Evolutionary conservation across 2,888 invertebrate genomes (phyloP), one percentile per base, ranked within the genome.

Genomic region (Lasioglossum marginatum): DNA sequence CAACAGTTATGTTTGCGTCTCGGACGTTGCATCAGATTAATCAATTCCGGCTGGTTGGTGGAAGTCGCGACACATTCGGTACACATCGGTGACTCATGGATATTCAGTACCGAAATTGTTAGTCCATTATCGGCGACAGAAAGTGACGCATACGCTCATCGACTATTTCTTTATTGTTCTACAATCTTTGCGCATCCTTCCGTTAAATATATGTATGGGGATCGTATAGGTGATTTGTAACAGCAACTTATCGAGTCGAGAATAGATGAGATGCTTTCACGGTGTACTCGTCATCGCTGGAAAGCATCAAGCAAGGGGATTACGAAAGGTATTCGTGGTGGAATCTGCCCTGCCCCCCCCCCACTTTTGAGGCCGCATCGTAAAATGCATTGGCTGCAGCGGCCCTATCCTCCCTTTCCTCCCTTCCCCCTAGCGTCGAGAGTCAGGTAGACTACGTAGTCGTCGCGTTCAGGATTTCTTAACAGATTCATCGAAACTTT

Each of bases 11-110:
- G 48, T 60, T 77, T 71, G 60, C 52, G 4, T 40, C 27, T 1
- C 23, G 70, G 63, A 19, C 23, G 43, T 87, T 81, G 83, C 77
- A 79, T 75, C 86, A 72, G 81, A 76, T 57, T 45, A 48, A 76
- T 86, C 79, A 63, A 87, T 86, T 79, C 63, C 40, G 76, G 37
- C 3, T 76, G 16, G 52, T n/a, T 73, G 12, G 43, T 31, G 10
- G 14, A 34, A 77, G 57, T 34, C 34, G 37, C 19, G 40, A 57
- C 71, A 73, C 43, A 68, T 76, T 83, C 48, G 31, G 76, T 52
- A 40, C 66, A 73, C 52, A 31, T 14, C 23, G 34, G n/a, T 83
- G 83, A 83, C n/a, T 87, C 79, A 87, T 27, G 27, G 23, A 23
- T 34, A 31, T n/a, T 48, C 16, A n/a, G 40, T 5, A 4, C 14